Evolutionary conservation across 1,140 invertebrate species (phyloP).

Genomic region (Lepidurus arcticus): DNA sequence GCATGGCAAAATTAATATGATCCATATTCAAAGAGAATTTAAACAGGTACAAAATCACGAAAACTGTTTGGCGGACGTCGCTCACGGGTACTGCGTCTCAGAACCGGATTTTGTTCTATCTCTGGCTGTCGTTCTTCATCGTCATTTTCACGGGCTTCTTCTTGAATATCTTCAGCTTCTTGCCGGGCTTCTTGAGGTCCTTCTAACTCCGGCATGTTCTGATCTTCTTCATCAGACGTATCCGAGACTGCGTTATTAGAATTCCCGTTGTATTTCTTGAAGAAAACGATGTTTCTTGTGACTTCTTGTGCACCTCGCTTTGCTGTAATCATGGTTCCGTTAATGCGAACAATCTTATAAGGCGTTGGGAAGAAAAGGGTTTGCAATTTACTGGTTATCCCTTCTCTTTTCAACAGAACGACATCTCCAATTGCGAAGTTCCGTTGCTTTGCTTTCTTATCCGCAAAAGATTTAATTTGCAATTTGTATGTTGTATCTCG

Average conservation of each 20-base stretch:
- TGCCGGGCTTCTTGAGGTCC: no score
- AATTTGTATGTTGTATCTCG: neutral
- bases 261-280: slow-evolving; percentile 1
- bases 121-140: no score
- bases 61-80: neutral
- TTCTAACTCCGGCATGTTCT: no score
- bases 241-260: neutral
- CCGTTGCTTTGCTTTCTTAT: neutral
- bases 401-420: neutral
- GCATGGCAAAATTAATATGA: neutral
- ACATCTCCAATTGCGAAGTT: neutral
- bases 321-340: slow-evolving; percentile 27
- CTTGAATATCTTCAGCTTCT: no score
- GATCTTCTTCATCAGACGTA: neutral
- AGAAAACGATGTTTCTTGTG: slow-evolving; percentile 26
- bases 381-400: slow-evolving; percentile 22
- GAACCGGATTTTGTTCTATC: neutral
- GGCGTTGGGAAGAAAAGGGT: neutral
- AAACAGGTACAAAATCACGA: neutral
- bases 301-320: neutral
- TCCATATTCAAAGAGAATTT: neutral
- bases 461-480: neutral
- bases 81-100: neutral
- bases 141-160: no score
- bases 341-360: neutral